Conservation (phyloP, 2,113 vertebrate genomes). For the Cyanoramphus novaezelandiae region DNA sequence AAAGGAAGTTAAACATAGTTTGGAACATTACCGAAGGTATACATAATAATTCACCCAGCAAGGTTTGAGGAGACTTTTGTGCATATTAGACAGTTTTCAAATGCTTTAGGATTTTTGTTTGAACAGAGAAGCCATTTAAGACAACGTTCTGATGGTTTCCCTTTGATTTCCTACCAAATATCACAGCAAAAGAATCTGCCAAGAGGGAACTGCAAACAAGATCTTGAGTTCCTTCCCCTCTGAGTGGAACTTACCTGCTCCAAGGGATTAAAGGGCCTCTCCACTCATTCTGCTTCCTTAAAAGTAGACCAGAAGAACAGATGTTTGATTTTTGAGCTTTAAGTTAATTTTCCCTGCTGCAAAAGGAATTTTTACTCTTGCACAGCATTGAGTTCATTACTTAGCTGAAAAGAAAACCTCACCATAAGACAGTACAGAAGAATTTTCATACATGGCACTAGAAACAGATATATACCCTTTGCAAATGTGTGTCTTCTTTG, state of each 20-base stretch:
- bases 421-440: background rate
- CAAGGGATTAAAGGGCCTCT: slow-evolving; percentile 21
- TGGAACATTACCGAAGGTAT: background rate
- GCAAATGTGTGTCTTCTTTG: slow-evolving; percentile 27
- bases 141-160: background rate
- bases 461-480: background rate
- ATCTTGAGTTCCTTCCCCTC: slow-evolving; percentile 56
- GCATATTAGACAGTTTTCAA: background rate
- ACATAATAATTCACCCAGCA: slow-evolving; percentile 6
- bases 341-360: background rate
- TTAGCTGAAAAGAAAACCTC: background rate
- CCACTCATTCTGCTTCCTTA: slow-evolving; percentile 29
- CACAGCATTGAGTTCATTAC: background rate
- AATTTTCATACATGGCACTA: background rate
- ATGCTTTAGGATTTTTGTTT: slow-evolving; percentile 1
- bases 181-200: slow-evolving; percentile 37
- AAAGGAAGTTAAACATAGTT: slow-evolving; percentile 38
- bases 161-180: slow-evolving; percentile 61
- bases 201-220: slow-evolving; percentile 26
- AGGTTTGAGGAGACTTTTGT: background rate
- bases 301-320: slow-evolving; percentile 32
- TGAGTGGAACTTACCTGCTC: slow-evolving; percentile 45
- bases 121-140: slow-evolving; percentile 36
- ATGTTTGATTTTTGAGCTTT: slow-evolving; percentile 25
- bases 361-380: slow-evolving; percentile 1